Base-by-base conservation (phyloP, 2,797 vertebrate genomes). In the Numenius phaeopus region DNA sequence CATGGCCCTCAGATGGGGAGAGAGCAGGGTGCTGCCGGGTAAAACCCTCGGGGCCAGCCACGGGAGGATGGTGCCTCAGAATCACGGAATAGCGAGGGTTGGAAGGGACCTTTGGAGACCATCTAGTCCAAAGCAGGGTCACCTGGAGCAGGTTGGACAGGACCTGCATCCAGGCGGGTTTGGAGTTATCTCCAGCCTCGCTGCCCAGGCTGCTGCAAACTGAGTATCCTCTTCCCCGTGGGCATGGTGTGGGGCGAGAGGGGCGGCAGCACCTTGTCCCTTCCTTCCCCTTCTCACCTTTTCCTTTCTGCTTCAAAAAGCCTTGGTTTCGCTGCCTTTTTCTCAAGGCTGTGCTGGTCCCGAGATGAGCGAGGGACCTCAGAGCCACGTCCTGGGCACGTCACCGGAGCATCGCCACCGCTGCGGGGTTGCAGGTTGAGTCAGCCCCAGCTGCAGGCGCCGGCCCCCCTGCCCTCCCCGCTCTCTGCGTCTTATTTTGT, bases 401-500 rank as follows among this genome's bases (percentile, higher is more conserved):
- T 17, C 11, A 3, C 64, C 1, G 2, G 57, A 10, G 27, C 40
- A 16, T 9, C 8, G 3, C 11, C 59, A 18, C 52, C 10, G 0
- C 39, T 2, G 54, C 4, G 0, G 29, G 47, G 40, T 47, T 50
- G 61, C 61, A 7, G 50, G 77, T 65, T 83, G 93, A 84, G 79
- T 83, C 87, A 80, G 50, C 67, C 62, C 86, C 90, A 87, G 82
- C 76, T 76, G 89, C 64, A 39, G 79, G 15, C 17, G 0, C 44
- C 7, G 18, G 49, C 64, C 69, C 46, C 18, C 1, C 42, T 17
- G 59, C 78, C 87, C 66, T 87, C 54, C 71, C 44, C 10, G 0
- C 59, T 55, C 64, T 4, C 62, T 3, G 50, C 9, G 0, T 20
- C 67, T 92, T 80, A 71, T 87, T 93, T 87, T 66, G n/a, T 66